phyloP scores from a whole-genome alignment of 2,113 vertebrate species.

The Corythaeola cristata region DNA sequence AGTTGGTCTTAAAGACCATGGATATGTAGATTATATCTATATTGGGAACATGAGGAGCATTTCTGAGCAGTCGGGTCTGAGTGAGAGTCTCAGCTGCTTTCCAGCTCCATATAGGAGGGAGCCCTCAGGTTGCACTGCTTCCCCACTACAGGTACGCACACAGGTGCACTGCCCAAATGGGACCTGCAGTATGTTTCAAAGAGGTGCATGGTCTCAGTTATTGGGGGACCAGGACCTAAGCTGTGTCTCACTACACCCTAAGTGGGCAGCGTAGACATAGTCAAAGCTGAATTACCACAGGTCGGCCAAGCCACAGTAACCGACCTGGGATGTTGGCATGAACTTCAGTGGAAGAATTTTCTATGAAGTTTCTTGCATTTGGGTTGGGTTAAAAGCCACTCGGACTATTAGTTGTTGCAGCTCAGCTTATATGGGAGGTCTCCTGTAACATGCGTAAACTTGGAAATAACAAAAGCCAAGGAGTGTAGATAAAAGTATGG shows the following conservation, averaged over 20 bases:
- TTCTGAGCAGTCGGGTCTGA: not conserved
- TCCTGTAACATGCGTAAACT: not conserved
- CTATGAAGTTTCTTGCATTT: not conserved
- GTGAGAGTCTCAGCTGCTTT: not conserved
- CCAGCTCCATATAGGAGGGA: too few species aligned
- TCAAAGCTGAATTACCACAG: not conserved
- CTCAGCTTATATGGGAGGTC: not conserved
- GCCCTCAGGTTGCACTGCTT: too few species aligned
- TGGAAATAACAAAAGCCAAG: not conserved
- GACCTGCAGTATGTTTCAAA: not conserved
- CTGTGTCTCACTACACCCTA: not conserved
- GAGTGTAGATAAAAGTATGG: not conserved
- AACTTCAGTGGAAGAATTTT: not conserved
- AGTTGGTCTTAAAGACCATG: not conserved
- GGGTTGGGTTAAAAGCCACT: not conserved
- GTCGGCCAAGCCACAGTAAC: not conserved
- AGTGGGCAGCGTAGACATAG: not conserved
- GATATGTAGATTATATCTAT: not conserved
- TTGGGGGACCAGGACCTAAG: too few species aligned
- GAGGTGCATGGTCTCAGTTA: not conserved
- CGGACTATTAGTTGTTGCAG: not conserved
- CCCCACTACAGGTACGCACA: too few species aligned
- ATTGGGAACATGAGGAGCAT: not conserved
- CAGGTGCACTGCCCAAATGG: not conserved
- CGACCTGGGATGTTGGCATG: accelerated